Conservation (phyloP, 2,113 vertebrate genomes). For the Tupaia chinensis region DNA sequence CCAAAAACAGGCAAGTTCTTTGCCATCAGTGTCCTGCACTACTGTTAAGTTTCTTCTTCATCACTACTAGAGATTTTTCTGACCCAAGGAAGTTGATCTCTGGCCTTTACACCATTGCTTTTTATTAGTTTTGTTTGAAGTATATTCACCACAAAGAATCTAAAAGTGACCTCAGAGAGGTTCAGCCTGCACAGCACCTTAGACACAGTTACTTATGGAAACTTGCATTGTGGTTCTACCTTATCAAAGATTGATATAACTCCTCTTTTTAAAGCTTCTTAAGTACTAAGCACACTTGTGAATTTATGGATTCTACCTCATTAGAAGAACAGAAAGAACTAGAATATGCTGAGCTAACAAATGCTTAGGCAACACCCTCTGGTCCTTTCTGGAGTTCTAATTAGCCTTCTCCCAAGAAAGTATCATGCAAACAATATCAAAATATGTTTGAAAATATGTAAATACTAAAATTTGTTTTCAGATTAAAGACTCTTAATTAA, state of each 20-base stretch:
- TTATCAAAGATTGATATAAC: not conserved
- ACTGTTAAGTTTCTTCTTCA: not conserved
- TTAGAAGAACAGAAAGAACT: slow-evolving; percentile 43
- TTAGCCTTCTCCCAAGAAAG: slow-evolving; percentile 7
- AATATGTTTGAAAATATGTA: slow-evolving; percentile 28
- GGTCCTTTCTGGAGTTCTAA: not conserved
- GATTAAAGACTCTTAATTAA: not conserved
- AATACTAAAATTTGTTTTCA: slow-evolving; percentile 30
- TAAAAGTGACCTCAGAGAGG: not conserved
- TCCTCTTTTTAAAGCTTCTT: not conserved
- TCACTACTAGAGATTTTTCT: not conserved
- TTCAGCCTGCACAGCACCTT: not conserved
- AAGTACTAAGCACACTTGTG: not conserved
- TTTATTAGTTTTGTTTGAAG: not conserved
- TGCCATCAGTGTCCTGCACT: not conserved
- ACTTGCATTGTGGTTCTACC: not conserved
- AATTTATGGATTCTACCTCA: slow-evolving; percentile 39
- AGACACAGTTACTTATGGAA: not conserved
- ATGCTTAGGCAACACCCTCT: not conserved
- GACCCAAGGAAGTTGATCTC: not conserved
- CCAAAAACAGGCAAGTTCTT: not conserved
- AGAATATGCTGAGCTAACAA: not conserved
- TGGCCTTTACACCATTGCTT: not conserved
- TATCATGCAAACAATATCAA: not conserved
- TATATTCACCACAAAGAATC: not conserved